Percentiles rank a stretch among this genome's conserved stretches.
Evolutionary conservation across 2,888 invertebrate genomes (phyloP).

Genomic region (Gandaritis pyraliata): DNA sequence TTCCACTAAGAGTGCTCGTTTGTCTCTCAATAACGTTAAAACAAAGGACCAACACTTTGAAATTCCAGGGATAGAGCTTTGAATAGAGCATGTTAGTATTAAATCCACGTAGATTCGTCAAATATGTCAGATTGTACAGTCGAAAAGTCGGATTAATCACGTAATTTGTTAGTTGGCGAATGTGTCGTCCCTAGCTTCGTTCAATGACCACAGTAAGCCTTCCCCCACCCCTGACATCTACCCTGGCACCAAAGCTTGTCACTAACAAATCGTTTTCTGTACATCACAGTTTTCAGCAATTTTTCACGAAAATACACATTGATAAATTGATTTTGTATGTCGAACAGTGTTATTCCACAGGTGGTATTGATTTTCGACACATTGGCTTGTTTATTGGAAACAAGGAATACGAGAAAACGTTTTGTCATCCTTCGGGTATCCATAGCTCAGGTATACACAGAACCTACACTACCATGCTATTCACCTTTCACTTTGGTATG

Average conservation of each 20-base stretch:
- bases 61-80: constrained; percentile 8
- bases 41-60: background rate
- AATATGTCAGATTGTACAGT: constrained; percentile 76
- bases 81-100: constrained; percentile 38
- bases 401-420: constrained; percentile 51
- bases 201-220: constrained; percentile 70
- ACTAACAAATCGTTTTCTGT: constrained; percentile 71
- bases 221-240: constrained; percentile 60
- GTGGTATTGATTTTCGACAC: constrained; percentile 9
- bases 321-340: constrained; percentile 56
- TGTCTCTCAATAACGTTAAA: background rate
- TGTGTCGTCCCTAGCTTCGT: constrained; percentile 80
- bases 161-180: constrained; percentile 79
- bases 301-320: constrained; percentile 59
- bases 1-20: background rate
- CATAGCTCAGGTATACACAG: constrained; percentile 77
- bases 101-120: constrained; percentile 28
- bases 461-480: constrained; percentile 76
- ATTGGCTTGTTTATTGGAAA: constrained; percentile 18
- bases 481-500: constrained; percentile 60
- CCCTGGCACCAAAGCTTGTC: constrained; percentile 75
- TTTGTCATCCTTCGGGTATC: constrained; percentile 71
- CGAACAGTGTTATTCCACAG: constrained; percentile 34
- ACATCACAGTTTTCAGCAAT: constrained; percentile 57
- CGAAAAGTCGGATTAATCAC: constrained; percentile 69